Percentiles rank a stretch among this genome's conserved stretches.
Conservation (phyloP, 92 coral and sea anemone species). For the Ricordea florida region DNA sequence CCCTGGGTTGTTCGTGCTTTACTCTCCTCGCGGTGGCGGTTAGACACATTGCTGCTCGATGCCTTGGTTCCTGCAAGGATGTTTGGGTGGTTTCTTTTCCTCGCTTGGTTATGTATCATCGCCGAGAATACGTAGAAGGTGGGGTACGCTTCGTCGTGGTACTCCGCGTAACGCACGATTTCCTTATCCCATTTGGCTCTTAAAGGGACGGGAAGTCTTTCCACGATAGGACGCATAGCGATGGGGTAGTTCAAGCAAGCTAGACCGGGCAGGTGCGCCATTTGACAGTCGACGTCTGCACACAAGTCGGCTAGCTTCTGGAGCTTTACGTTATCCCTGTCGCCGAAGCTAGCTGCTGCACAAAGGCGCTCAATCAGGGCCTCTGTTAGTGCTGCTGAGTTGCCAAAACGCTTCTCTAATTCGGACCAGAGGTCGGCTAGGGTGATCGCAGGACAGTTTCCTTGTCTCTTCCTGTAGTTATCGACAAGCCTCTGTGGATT, state of each 20-base stretch:
- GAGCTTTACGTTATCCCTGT: too few species aligned
- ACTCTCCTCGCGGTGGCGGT: neutral
- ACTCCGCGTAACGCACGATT: conserved; percentile 10
- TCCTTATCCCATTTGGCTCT: conserved; percentile 20
- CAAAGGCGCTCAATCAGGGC: neutral
- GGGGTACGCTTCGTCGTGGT: too few species aligned
- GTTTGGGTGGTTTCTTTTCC: too few species aligned
- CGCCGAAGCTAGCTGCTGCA: too few species aligned
- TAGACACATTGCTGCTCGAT: neutral
- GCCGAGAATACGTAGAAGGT: too few species aligned
- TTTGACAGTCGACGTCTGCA: too few species aligned
- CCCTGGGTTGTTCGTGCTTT: neutral
- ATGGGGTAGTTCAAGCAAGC: too few species aligned
- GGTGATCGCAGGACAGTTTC: neutral
- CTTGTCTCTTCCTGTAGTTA: conserved; percentile 9
- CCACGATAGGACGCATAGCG: too few species aligned
- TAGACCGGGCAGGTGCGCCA: too few species aligned
- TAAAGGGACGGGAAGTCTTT: conserved; percentile 1
- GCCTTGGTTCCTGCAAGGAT: too few species aligned
- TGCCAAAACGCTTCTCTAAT: conserved; percentile 17
- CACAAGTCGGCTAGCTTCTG: too few species aligned
- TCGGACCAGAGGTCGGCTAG: conserved; percentile 6
- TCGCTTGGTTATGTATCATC: too few species aligned
- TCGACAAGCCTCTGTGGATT: conserved; percentile 6
- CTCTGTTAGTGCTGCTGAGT: neutral